Base-by-base conservation (phyloP, 2,113 vertebrate species). In the Myotis yumanensis region DNA sequence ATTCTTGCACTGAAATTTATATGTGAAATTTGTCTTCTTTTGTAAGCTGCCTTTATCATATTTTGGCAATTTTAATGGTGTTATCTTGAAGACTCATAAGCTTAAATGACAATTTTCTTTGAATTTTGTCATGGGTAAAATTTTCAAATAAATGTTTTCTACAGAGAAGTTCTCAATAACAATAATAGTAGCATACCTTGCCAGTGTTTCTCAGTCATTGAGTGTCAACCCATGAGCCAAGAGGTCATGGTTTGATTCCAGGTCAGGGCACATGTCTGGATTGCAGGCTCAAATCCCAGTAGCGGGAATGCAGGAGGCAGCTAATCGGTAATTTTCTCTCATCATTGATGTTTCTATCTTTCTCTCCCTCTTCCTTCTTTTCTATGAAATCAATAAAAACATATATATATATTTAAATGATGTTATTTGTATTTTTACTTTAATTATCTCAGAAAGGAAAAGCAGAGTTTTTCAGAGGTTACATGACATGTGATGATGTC, bases 81-180 rank as follows among this genome's bases (percentile, higher is more conserved):
- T 80, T 68, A 37, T 87, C 28, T 37, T 84, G 71, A 92, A 59
- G 18, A 83, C 11, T 88, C 16, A 73, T 20, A 72, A 93, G 79
- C 57, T 85, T 94, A 90, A 93, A 73, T 69, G 54, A 11, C 40
- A 85, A 83, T 94, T 43, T 57, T 79, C 30, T 96, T 93, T 76
- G 35, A 91, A 91, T 89, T 91, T 91, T 91, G 23, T 68, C 81
- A 91, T 85, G 35, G 11, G 86, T 62, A 54, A 90, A 77, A 22
- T 25, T 93, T 92, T 51, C 46, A 90, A 81, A n/a, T 72, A 73
- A 28, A 89, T 59, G 18, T 90, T 94, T 93, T 72, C 59, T 76
- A 54, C 6, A 51, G 28, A 86, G 10, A 94, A 95, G 14, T 73
- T 93, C 57, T 80, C 64, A 84, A 91, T 72, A 64, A 71, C 7